Conservation (phyloP, 2,797 vertebrate genomes). For the Eidolon dupreanum region DNA sequence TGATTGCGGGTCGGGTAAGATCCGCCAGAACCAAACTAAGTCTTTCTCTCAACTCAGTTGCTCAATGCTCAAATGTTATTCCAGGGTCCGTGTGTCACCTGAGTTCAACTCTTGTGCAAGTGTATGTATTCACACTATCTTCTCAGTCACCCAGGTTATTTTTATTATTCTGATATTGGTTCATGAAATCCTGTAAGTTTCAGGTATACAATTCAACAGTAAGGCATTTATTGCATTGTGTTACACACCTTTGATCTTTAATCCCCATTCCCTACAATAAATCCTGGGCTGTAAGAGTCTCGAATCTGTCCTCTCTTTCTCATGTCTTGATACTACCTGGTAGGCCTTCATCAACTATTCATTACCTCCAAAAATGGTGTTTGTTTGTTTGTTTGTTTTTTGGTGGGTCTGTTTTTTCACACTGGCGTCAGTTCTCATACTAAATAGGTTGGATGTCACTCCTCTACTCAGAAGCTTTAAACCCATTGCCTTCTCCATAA, state of each 20-base stretch:
- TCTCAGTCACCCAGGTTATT: not conserved
- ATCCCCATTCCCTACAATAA: not conserved
- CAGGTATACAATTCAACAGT: no score
- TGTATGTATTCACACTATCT: not conserved
- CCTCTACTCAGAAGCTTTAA: not conserved
- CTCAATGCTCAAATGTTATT: not conserved
- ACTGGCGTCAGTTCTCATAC: not conserved
- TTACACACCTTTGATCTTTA: no score
- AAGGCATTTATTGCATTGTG: no score
- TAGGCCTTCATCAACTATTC: not conserved
- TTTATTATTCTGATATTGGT: no score
- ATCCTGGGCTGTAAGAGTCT: not conserved
- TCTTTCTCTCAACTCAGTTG: not conserved
- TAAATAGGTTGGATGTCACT: not conserved
- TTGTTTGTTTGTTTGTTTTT: not conserved
- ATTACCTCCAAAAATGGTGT: not conserved
- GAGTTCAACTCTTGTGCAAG: not conserved
- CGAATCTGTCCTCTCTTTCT: not conserved
- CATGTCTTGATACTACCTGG: not conserved
- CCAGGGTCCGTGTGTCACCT: not conserved
- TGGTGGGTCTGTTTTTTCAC: no score
- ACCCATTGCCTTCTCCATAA: not conserved
- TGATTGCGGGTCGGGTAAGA: not conserved
- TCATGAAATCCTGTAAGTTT: no score
- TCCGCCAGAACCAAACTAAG: not conserved